Percentiles rank a stretch among this genome's conserved stretches.
Conservation (phyloP, 2,888 invertebrate genomes). For the Lepidochrysops patricia region DNA sequence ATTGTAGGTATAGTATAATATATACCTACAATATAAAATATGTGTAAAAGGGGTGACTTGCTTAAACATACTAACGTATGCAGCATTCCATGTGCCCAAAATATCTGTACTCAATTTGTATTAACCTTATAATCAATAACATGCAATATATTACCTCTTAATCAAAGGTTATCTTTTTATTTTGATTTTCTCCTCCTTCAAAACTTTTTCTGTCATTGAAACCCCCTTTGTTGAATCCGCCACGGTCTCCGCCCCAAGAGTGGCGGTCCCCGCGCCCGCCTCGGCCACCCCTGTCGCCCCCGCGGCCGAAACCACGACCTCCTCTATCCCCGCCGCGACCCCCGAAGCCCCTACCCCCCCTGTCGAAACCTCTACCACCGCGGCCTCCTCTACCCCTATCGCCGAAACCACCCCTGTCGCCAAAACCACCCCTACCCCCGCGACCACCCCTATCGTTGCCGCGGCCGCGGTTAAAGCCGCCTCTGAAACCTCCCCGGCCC, state of each 20-base stretch:
- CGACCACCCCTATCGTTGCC: conserved; percentile 37
- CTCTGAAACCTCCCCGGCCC: conserved; percentile 37
- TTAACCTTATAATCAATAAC: too few species aligned
- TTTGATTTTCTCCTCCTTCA: conserved; percentile 73
- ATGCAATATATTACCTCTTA: conserved; percentile 42
- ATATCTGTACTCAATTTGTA: too few species aligned
- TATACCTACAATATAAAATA: too few species aligned
- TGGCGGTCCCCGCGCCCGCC: conserved; percentile 49
- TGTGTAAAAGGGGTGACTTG: too few species aligned
- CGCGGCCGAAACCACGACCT: conserved; percentile 38
- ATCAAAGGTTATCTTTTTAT: conserved; percentile 85
- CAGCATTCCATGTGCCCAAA: too few species aligned
- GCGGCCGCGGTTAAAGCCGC: conserved; percentile 43
- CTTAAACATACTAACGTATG: too few species aligned
- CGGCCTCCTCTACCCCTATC: conserved; percentile 31
- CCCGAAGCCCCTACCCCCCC: conserved; percentile 34
- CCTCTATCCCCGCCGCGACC: conserved; percentile 36
- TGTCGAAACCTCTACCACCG: conserved; percentile 35
- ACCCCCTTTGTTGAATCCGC: conserved; percentile 63
- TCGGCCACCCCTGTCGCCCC: conserved; percentile 34
- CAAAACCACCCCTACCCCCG: conserved; percentile 37
- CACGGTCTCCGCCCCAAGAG: conserved; percentile 60
- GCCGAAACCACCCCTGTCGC: conserved; percentile 42
- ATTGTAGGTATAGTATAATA: too few species aligned
- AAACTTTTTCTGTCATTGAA: conserved; percentile 79